Conservation (phyloP, 2,113 vertebrate genomes). For the Thymallus thymallus region DNA sequence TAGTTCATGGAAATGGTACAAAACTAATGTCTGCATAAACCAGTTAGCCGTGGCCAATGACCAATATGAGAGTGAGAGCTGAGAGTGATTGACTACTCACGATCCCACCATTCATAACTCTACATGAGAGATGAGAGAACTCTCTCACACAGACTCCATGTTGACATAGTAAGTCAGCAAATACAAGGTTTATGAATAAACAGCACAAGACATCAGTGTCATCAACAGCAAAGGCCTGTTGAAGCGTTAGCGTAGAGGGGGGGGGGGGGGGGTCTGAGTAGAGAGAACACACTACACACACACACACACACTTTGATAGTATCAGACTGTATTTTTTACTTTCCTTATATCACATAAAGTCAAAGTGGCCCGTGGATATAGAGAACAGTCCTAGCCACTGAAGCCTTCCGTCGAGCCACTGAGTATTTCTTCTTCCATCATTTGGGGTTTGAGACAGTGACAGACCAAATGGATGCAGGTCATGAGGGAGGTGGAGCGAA, state of each 20-base stretch:
- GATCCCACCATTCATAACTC: neutral
- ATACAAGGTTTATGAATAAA: neutral
- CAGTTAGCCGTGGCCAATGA: too few species aligned
- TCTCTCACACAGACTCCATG: too few species aligned
- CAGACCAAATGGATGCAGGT: constrained; percentile 14
- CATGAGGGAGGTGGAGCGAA: constrained; percentile 16
- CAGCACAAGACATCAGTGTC: neutral
- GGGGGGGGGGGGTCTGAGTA: neutral
- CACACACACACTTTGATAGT: neutral
- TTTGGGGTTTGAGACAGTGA: neutral
- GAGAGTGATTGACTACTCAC: too few species aligned
- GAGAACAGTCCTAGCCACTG: neutral
- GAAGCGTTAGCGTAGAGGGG: neutral
- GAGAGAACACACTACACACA: neutral
- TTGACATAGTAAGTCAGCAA: too few species aligned
- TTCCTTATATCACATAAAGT: too few species aligned
- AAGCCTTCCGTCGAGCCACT: too few species aligned
- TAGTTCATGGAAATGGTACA: too few species aligned
- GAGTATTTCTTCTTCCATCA: neutral
- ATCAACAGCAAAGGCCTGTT: neutral
- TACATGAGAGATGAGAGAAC: neutral
- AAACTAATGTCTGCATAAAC: too few species aligned
- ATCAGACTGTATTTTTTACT: too few species aligned
- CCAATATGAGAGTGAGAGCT: too few species aligned
- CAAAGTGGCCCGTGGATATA: too few species aligned